Evolutionary conservation across 1,140 invertebrate genomes (phyloP).

Genomic region (Drosophila serrata): DNA sequence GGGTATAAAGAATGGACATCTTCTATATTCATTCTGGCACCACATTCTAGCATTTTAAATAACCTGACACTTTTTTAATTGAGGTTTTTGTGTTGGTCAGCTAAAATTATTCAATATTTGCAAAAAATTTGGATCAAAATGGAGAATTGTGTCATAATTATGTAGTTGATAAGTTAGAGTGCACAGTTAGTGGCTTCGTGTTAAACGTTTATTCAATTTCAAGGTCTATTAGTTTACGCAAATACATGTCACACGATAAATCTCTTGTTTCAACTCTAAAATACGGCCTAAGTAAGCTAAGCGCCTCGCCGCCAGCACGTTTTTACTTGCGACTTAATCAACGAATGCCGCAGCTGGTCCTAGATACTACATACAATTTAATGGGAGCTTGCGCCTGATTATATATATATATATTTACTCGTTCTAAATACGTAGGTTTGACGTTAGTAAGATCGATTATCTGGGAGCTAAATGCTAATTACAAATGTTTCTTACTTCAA

Average conservation of each 20-base stretch:
- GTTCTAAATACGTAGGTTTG: slow-evolving; percentile 26
- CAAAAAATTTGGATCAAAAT: neutral
- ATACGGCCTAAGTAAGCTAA: slow-evolving; percentile 72
- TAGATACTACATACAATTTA: slow-evolving; percentile 52
- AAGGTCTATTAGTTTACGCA: slow-evolving; percentile 63
- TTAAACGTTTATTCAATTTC: slow-evolving; percentile 79
- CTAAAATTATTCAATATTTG: too few relatives aligned
- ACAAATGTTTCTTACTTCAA: slow-evolving; percentile 33
- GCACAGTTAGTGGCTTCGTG: slow-evolving; percentile 25
- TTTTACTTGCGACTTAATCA: slow-evolving; percentile 9
- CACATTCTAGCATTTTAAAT: too few relatives aligned
- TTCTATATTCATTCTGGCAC: too few relatives aligned
- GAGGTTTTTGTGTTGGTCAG: too few relatives aligned
- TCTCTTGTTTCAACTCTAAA: slow-evolving; percentile 64
- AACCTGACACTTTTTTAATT: too few relatives aligned
- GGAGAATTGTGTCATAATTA: neutral
- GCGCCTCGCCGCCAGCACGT: slow-evolving; percentile 26
- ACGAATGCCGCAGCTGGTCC: slow-evolving; percentile 35
- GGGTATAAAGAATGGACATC: neutral
- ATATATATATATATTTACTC: slow-evolving; percentile 26
- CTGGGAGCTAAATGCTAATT: slow-evolving; percentile 63
- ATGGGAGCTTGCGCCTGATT: slow-evolving; percentile 38
- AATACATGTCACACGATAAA: slow-evolving; percentile 70
- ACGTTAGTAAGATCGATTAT: slow-evolving; percentile 64
- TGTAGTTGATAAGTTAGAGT: slow-evolving; percentile 6